Base-by-base conservation (phyloP, 2,113 vertebrate genomes). In the Saccopteryx bilineata region DNA sequence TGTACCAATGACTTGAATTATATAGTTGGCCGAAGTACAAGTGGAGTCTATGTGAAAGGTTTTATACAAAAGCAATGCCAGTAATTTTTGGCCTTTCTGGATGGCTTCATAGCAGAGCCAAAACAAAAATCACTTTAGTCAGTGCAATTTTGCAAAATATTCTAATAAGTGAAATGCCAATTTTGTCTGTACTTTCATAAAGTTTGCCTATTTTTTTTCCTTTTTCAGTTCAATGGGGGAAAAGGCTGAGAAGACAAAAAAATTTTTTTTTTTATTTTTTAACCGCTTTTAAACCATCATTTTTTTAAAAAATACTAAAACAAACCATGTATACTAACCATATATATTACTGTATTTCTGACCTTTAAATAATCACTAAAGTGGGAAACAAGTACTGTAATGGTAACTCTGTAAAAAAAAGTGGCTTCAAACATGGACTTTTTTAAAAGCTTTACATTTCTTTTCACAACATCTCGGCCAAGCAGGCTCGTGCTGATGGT, bases 1-100 rank as follows among this genome's bases (percentile, higher is more conserved):
- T 92, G 93, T 93, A 96, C 86, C n/a, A 58, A 95, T 96, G 66
- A 96, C 91, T 95, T 46, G 92, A 96, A 91, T 96, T 98, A 94
- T 90, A 21, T 85, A 95, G 56, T 95, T 97, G 93, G 95, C 92
- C 95, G 93, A 94, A 61, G 31, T 96, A 89, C 75, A 96, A 97
- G 71, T 9, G 54, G n/a, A 95, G 94, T 96, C 76, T 89, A 90
- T 60, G 74, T 19, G 46, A 97, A 92, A 98, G 60, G 23, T 95
- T 97, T 97, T 79, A 96, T 56, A 96, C 18, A 82, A 97, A 97
- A 96, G 50, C 74, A 97, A 82, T 72, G 39, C 90, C 88, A 97
- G 60, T 9, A 5, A 96, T 84, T 92, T 96, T 94, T 96, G 96
- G 68, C 81, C 89, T 95, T 96, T 96, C 90, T 96, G 85, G 83